Evolutionary conservation across 1,140 invertebrate species (phyloP), one percentile per base, ranked within the genome.

Genomic region (Euschistus heros): DNA sequence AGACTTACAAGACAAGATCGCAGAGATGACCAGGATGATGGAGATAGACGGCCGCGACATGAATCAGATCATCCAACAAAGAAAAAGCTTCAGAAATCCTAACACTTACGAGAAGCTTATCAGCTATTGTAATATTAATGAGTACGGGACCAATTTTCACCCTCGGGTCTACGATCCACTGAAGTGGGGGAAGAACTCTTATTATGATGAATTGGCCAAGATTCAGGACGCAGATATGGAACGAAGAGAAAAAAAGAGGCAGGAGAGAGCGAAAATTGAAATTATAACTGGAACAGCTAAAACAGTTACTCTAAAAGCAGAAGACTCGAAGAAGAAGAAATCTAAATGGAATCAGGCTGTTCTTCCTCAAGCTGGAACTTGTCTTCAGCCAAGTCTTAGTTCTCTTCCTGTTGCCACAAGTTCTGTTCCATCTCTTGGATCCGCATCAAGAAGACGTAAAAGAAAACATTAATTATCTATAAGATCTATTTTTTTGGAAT

Each of bases 31-130:
- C 75, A 86, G 86, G 44, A 86, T 86, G 75, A 88, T 91, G 84
- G 74, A 83, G 73, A 83, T 77, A 26, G 84, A 82, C 64, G 86
- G 87, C 24, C 76, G 90, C 63, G 89, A 97, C 74, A 90, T 96
- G 86, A 97, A 95, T 76, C 81, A 81, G 66, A 78, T 87, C 4
- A 96, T 97, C 66, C 92, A 96, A 74, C 84, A 87, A 65, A 84
- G 88, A 68, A 97, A 97, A 76, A 88, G 90, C 72, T 97, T 97
- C 73, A 81, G 94, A 62, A 98, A 98, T 80, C 94, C 94, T 44
- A 94, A 92, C 72, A 98, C 97, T 74, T 98, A 97, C 78, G 93
- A 97, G 74, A 97, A 97, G 75, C 76, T 97, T 0, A 94, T 98
- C 71, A 86, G 92, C 68, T 94, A 88, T 79, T 94, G 92, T 80